Percentiles rank a stretch among this genome's conserved stretches.
phyloP scores from a whole-genome alignment of 2,113 vertebrate genomes.

The Cettia cetti region DNA sequence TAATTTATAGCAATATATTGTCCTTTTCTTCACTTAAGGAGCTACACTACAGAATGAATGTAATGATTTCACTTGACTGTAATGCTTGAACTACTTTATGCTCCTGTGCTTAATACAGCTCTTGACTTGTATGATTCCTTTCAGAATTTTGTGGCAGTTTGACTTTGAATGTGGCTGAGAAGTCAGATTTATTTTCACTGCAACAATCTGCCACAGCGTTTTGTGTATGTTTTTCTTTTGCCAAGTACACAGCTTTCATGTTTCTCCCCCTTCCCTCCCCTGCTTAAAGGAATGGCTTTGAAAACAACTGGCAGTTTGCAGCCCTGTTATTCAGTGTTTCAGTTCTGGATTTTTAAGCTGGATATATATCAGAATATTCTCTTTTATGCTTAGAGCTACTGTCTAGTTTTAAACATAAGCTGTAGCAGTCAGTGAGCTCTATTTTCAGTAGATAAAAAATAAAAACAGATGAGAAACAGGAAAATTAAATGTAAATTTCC shows the following conservation, averaged over 20 bases:
- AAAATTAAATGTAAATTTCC: background rate
- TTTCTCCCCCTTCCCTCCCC: background rate
- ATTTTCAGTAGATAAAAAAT: background rate
- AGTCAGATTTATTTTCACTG: conserved; percentile 22
- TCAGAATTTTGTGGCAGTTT: conserved; percentile 5
- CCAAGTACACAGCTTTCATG: background rate
- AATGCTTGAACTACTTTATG: background rate
- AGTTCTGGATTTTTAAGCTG: background rate
- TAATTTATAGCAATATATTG: background rate
- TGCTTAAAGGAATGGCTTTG: background rate
- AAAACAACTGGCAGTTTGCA: conserved; percentile 9
- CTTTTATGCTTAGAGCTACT: background rate
- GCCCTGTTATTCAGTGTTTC: background rate
- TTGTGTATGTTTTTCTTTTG: background rate
- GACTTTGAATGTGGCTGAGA: background rate
- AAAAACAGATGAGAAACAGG: background rate
- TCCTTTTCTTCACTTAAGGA: background rate
- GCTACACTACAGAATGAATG: background rate
- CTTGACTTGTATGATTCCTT: background rate
- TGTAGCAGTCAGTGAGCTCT: background rate
- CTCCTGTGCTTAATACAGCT: background rate
- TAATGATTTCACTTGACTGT: background rate
- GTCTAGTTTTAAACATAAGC: background rate
- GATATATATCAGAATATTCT: background rate
- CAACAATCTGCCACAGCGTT: background rate